These are phyloP conservation scores for Drosophila villosipedis DNA, from an alignment of 2,888 invertebrate species.

Conservation along the genomic window DNA sequence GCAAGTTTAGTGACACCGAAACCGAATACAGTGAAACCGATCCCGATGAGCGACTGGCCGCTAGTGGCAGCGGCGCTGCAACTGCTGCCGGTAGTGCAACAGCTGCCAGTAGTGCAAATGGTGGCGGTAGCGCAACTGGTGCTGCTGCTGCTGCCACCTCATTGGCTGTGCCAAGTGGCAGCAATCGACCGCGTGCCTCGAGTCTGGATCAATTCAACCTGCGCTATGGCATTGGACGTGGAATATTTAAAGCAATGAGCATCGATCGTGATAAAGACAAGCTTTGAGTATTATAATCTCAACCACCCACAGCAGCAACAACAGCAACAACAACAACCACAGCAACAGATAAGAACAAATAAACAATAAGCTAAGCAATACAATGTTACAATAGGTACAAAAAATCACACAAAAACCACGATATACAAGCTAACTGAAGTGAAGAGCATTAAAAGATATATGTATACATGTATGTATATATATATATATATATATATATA, in stretches of 20 bases:
- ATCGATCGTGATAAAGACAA: conserved; percentile 85
- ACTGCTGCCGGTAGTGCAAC: conserved; percentile 26
- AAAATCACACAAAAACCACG: conserved; percentile 26
- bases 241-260: conserved; percentile 85
- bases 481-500: conserved; percentile 5
- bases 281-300: conserved; percentile 84
- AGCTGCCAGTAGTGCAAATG: background rate
- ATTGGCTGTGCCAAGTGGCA: conserved; percentile 29
- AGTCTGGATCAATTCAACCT: conserved; percentile 85
- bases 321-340: conserved; percentile 16
- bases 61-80: conserved; percentile 30
- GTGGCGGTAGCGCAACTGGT: background rate
- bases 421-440: conserved; percentile 19
- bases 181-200: conserved; percentile 82
- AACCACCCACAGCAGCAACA: conserved; percentile 10
- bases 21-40: conserved; percentile 84
- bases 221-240: conserved; percentile 80
- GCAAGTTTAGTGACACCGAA: conserved; percentile 84
- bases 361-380: conserved; percentile 51
- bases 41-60: conserved; percentile 63
- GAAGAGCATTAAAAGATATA: conserved; percentile 34
- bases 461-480: conserved; percentile 15
- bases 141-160: background rate
- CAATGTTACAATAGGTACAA: conserved; percentile 65
- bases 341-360: conserved; percentile 34